Base-by-base conservation (phyloP, 1,140 invertebrate genomes). In the Augochlora pura region DNA sequence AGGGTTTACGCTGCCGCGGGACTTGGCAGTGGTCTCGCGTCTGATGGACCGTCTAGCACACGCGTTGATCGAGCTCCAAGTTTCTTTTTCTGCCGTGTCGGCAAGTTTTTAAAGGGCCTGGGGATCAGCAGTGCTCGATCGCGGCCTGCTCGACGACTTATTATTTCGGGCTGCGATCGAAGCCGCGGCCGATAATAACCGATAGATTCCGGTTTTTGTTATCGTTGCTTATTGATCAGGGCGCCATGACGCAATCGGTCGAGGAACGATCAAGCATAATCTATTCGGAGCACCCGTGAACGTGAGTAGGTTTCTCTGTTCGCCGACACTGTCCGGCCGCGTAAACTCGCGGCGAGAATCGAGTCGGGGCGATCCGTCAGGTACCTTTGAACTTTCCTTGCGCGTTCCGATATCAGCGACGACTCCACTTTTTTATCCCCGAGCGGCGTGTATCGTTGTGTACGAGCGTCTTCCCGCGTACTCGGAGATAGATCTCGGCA, bases 161-260 rank as follows among this genome's bases (percentile, higher is more conserved):
- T 16, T 49, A 60, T 60, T 74, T 46, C 42, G 39, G 39, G 39
- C 49, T 54, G 14, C 63, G 70, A 73, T 66, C 25, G 32, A 10
- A 60, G 27, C 23, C 8, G 7, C 27, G 52, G n/a, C 39, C 71
- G 63, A 79, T 79, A 27, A 46, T 74, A 79, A 79, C 77, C 63
- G 52, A 74, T 32, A 62, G 49, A 80, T 69, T 76, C 73, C 42
- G 42, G 78, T 80, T 76, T 76, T 46, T 4, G 16, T 68, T 76
- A 80, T 69, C 57, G 23, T 16, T 42, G 12, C 21, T 46, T n/a
- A 67, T 68, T 57, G 64, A 76, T 80, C 62, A 68, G 5, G 4
- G 8, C 9, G 10, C 23, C 16, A 14, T 69, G 39, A 64, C 46
- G 59, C n/a, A 64, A 69, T 1, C 8, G 12, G 16, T 18, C 7